These are phyloP conservation scores for Dascillus cervinus DNA, from an alignment of 2,888 invertebrate genomes.

Conservation along the genomic window DNA sequence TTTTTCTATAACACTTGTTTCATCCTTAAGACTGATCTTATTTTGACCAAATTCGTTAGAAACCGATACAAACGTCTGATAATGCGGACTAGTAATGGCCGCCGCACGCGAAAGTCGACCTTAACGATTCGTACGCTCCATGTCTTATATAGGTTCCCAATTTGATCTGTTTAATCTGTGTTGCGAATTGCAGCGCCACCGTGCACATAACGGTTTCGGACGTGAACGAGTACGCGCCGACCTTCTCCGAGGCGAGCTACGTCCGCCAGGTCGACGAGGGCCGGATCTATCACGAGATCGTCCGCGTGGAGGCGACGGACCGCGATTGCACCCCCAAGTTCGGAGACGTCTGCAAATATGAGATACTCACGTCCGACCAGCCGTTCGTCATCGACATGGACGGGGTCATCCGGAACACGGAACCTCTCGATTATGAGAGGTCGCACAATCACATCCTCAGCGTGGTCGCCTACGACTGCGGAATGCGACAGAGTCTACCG, in stretches of 20 bases:
- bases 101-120: too few species aligned
- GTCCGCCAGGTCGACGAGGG: slow-evolving; percentile 88
- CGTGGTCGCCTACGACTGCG: slow-evolving; percentile 96
- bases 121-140: too few species aligned
- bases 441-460: slow-evolving; percentile 95
- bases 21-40: too few species aligned
- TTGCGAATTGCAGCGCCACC: slow-evolving; percentile 75
- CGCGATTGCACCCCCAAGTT: slow-evolving; percentile 92
- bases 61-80: too few species aligned
- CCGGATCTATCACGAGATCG: slow-evolving; percentile 79
- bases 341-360: slow-evolving; percentile 96
- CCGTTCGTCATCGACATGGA: slow-evolving; percentile 89
- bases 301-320: slow-evolving; percentile 87
- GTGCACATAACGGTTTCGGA: slow-evolving; percentile 93
- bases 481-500: slow-evolving; percentile 84
- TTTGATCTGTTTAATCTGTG: too few species aligned
- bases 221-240: slow-evolving; percentile 92
- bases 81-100: too few species aligned
- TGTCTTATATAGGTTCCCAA: too few species aligned
- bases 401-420: slow-evolving; percentile 91
- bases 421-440: slow-evolving; percentile 84
- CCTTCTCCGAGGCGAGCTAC: slow-evolving; percentile 85
- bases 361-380: slow-evolving; percentile 85
- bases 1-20: too few species aligned
- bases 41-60: too few species aligned